Conservation (phyloP, 2,797 vertebrate species). For the Lycodopsis pacificus region DNA sequence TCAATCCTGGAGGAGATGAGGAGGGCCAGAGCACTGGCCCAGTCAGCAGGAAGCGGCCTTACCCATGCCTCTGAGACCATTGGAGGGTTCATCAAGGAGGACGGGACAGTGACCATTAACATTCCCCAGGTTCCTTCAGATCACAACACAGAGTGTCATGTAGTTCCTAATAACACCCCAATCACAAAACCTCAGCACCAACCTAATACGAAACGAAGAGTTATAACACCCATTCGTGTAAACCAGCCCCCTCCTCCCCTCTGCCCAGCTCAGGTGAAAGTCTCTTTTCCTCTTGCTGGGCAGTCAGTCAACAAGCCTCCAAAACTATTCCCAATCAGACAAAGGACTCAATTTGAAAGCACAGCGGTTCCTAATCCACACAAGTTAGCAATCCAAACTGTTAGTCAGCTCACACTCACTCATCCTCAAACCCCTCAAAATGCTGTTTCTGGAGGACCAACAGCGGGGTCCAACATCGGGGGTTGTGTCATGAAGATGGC, state of each 20-base stretch:
- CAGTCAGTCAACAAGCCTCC: constrained; percentile 41
- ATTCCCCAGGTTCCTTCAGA: constrained; percentile 53
- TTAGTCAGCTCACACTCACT: constrained; percentile 59
- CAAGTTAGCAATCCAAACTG: constrained; percentile 3
- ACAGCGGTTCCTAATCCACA: constrained; percentile 31
- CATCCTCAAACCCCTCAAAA: constrained; percentile 45
- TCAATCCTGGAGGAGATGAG: constrained; percentile 80
- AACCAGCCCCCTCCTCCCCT: constrained; percentile 23
- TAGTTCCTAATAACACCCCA: constrained; percentile 3
- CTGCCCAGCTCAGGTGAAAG: constrained; percentile 62
- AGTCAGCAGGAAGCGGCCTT: constrained; percentile 42
- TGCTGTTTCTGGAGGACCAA: constrained; percentile 11
- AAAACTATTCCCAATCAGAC: constrained; percentile 36
- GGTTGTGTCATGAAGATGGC: constrained; percentile 76
- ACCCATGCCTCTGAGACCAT: constrained; percentile 69
- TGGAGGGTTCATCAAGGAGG: constrained; percentile 84
- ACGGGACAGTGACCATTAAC: constrained; percentile 78
- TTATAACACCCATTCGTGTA: neutral
- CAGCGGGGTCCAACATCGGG: neutral
- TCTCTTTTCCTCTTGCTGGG: constrained; percentile 44
- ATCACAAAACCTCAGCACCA: constrained; percentile 26
- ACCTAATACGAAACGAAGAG: constrained; percentile 10
- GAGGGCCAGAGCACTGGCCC: constrained; percentile 52
- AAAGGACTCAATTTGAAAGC: constrained; percentile 38
- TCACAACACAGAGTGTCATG: constrained; percentile 19